Conservation (phyloP, 1,140 invertebrate species). For the Drosophila baimaii region DNA sequence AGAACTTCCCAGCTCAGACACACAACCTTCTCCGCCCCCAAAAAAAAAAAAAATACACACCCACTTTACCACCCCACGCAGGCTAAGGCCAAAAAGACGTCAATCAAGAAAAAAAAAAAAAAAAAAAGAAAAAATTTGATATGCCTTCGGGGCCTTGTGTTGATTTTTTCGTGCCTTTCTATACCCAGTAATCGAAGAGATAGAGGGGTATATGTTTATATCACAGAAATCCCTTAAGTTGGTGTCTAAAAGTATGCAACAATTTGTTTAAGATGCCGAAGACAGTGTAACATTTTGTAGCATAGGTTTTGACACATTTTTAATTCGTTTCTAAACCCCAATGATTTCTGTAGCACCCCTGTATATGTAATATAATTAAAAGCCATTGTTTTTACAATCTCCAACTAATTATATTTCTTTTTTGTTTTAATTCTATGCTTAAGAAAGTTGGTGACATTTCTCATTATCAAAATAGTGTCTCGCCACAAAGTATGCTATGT, state of each 20-base stretch:
- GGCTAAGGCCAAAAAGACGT: constrained; percentile 64
- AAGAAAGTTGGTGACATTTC: too few species aligned
- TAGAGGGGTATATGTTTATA: background rate
- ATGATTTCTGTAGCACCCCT: background rate
- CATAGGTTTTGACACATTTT: background rate
- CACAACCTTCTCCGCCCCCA: constrained; percentile 16
- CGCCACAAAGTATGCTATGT: background rate
- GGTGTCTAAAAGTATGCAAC: background rate
- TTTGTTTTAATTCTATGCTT: too few species aligned
- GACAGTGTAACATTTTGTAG: background rate
- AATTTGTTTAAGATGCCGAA: background rate
- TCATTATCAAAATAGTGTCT: background rate
- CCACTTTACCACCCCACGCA: constrained; percentile 46
- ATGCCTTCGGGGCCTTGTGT: constrained; percentile 67
- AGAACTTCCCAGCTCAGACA: constrained; percentile 60
- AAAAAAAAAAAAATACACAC: background rate
- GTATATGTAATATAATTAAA: too few species aligned
- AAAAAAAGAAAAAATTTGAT: constrained; percentile 68
- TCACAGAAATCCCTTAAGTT: too few species aligned
- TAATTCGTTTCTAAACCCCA: background rate
- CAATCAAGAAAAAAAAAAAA: constrained; percentile 53
- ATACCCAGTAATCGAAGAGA: background rate
- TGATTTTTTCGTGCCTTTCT: constrained; percentile 33
- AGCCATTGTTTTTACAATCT: too few species aligned
- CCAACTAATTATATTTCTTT: too few species aligned